These are phyloP conservation scores for Drymonia ruficornis DNA, from an alignment of 2,888 invertebrate species.

Conservation along the genomic window DNA sequence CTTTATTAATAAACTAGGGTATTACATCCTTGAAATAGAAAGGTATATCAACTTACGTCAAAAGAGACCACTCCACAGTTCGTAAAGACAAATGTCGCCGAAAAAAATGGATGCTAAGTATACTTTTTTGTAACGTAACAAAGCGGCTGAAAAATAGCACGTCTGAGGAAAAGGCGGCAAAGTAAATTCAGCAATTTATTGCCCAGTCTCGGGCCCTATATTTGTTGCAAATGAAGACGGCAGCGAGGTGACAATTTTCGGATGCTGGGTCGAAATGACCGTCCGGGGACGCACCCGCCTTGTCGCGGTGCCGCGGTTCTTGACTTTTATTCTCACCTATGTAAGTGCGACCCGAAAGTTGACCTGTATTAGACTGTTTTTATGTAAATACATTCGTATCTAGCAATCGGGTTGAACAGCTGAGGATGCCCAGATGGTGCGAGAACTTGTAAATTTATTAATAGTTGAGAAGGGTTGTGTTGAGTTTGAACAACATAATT, in stretches of 20 bases:
- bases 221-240: constrained; percentile 83
- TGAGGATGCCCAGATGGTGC: neutral
- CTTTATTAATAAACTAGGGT: no score
- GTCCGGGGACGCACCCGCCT: constrained; percentile 57
- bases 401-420: neutral
- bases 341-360: constrained; percentile 16
- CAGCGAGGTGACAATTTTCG: constrained; percentile 80
- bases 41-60: neutral
- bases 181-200: constrained; percentile 81
- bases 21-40: no score
- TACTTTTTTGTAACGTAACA: constrained; percentile 70
- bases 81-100: constrained; percentile 20
- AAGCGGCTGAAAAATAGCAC: constrained; percentile 76
- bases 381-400: neutral
- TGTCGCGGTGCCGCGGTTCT: constrained; percentile 47
- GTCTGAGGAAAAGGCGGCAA: constrained; percentile 68
- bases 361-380: constrained; percentile 18
- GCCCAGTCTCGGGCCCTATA: constrained; percentile 70
- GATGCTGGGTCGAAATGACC: constrained; percentile 70
- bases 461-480: constrained; percentile 1
- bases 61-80: neutral
- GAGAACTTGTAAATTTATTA: neutral
- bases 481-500: no score
- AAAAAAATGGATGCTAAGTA: constrained; percentile 68
- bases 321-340: constrained; percentile 59